Evolutionary conservation across 30 jellyfish, hydroid and myxozoan species (phyloP).

Genomic region (Haliclystus octoradiatus): DNA sequence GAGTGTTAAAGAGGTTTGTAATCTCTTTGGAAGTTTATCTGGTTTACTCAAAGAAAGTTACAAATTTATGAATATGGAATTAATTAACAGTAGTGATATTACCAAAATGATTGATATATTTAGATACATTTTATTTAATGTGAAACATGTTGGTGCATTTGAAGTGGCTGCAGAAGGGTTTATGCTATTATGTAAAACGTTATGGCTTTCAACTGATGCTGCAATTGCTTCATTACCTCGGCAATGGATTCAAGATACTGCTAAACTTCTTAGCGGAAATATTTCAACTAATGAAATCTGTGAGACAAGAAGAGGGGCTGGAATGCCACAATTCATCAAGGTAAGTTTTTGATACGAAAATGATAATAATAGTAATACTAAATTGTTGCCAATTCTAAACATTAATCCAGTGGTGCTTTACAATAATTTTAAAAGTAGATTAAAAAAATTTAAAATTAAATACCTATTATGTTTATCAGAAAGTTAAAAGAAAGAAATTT

Average conservation of each 20-base stretch:
- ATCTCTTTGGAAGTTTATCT: not conserved
- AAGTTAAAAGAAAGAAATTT: too few relatives aligned
- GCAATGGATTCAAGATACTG: not conserved
- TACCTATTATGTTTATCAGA: too few relatives aligned
- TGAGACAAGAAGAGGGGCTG: not conserved
- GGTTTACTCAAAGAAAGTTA: too few relatives aligned
- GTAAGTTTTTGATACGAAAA: not conserved
- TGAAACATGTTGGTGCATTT: not conserved
- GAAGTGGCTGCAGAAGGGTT: not conserved
- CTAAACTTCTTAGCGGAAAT: not conserved
- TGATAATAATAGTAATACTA: too few relatives aligned
- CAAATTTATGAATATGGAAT: too few relatives aligned
- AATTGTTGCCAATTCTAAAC: too few relatives aligned
- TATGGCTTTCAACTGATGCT: not conserved
- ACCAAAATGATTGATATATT: not conserved
- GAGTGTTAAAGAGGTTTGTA: not conserved
- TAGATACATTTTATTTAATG: not conserved
- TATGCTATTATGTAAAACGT: not conserved
- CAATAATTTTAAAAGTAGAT: too few relatives aligned
- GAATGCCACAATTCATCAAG: not conserved
- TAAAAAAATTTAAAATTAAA: too few relatives aligned
- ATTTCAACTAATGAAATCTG: not conserved
- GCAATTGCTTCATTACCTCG: not conserved
- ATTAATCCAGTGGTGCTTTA: too few relatives aligned
- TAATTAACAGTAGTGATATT: not conserved